Base-by-base conservation (phyloP, 2,888 invertebrate species). In the Brenthis hecate region DNA sequence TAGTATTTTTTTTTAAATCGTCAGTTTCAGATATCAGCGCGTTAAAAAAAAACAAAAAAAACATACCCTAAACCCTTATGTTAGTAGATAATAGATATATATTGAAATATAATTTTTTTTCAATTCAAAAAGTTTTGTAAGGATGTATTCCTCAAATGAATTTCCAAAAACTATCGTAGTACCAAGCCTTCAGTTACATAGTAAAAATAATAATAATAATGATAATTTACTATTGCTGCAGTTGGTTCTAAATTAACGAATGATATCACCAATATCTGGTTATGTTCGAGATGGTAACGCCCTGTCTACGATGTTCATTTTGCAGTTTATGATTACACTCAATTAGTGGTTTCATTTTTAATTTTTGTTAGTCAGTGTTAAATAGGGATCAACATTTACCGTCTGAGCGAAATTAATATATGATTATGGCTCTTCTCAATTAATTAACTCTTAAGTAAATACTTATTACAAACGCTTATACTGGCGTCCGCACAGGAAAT, bases 201-300 rank as follows among this genome's bases (percentile, higher is more conserved):
- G 36, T 36, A 8, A 36, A 8, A 43, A 11, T 43, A 43, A 43
- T 43, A 43, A 43, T 43, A 43, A 43, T 43, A 11, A 11, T n/a
- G n/a, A n/a, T 28, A 43, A 11, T 8, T 43, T 43, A 43, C 36
- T 4, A 4, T 43, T 43, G 36, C 8, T 43, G 36, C 11, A 43
- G 8, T 43, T 19, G 14, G 28, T 66, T 62, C 66, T 65, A 32
- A 83, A 84, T 87, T 82, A 85, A 85, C 82, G 68, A 82, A 78
- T 91, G 89, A 91, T 87, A 85, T 91, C 90, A 91, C 83, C 85
- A 81, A 78, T 81, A 86, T 84, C 84, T 85, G 85, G 80, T 85
- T 85, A 86, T 85, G 87, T 87, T 86, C 84, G 85, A 87, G 86
- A 86, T 85, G 85, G 83, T 85, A 81, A 85, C 84, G 87, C 85